phyloP scores from a whole-genome alignment of 2,888 invertebrate genomes.

The Spicauda simplicius region DNA sequence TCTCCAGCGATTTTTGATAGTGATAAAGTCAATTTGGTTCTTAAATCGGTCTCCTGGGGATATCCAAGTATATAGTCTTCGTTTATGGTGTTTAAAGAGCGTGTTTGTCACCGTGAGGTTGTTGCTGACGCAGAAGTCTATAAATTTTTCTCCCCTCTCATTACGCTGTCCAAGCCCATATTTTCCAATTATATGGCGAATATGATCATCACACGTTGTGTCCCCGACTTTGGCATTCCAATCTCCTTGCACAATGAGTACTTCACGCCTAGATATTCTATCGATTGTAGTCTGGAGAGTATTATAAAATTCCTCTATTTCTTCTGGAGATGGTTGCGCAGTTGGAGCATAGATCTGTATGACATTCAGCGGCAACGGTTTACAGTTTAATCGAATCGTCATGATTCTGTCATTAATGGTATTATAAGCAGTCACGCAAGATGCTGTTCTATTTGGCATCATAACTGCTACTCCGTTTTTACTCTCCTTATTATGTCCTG shows the following conservation, averaged over 20 bases:
- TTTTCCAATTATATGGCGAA: not conserved
- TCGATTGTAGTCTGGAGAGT: no score
- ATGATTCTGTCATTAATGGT: no score
- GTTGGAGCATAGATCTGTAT: no score
- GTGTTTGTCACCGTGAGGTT: not conserved
- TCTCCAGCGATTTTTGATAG: not conserved
- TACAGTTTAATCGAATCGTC: no score
- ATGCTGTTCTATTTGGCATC: no score
- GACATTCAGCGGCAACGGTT: no score
- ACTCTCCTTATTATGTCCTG: no score
- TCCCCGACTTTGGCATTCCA: conserved; percentile 5
- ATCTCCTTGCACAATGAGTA: not conserved
- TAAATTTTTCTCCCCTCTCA: conserved; percentile 1
- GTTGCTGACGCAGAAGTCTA: not conserved
- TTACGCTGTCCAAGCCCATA: not conserved
- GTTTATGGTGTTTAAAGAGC: not conserved
- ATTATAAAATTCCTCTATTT: no score
- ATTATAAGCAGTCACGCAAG: no score
- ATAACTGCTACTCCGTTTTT: no score
- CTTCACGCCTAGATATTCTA: no score
- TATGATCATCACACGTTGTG: not conserved
- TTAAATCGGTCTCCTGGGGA: not conserved
- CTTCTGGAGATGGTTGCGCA: no score
- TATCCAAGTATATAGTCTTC: not conserved
- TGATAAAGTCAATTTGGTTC: not conserved